These are phyloP conservation scores for Mesochorus sp. DNA, from an alignment of 2,888 invertebrate species.

Conservation along the genomic window DNA sequence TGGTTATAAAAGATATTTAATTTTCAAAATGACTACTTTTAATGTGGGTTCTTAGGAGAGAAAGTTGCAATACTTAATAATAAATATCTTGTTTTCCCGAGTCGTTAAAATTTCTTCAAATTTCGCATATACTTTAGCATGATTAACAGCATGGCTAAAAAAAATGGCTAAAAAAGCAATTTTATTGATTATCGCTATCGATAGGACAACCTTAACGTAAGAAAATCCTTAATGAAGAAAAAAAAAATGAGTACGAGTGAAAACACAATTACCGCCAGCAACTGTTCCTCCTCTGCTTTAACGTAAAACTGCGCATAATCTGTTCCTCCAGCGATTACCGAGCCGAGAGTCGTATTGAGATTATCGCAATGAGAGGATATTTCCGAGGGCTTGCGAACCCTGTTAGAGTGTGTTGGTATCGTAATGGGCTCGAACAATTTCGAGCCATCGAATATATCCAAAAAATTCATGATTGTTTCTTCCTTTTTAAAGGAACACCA, in stretches of 20 bases:
- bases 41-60: too few species aligned
- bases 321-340: constrained; percentile 63
- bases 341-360: constrained; percentile 18
- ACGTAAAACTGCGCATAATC: constrained; percentile 75
- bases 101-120: too few species aligned
- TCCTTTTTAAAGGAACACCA: too few species aligned
- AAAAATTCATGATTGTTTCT: constrained; percentile 65
- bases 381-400: not conserved
- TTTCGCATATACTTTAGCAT: too few species aligned
- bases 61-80: too few species aligned
- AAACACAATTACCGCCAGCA: constrained; percentile 69
- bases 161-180: too few species aligned
- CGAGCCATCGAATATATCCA: constrained; percentile 62
- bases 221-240: not conserved
- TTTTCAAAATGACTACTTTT: too few species aligned
- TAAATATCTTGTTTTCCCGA: too few species aligned
- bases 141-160: too few species aligned
- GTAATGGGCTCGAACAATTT: constrained; percentile 35
- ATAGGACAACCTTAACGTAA: not conserved
- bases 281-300: constrained; percentile 72
- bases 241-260: not conserved
- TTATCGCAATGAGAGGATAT: constrained; percentile 36
- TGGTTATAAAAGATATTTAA: too few species aligned
- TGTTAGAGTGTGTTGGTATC: constrained; percentile 42
- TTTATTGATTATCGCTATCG: not conserved